Evolutionary conservation across 2,797 vertebrate genomes (phyloP), one percentile per base, ranked within the genome.

Genomic region (Sardinella longiceps): DNA sequence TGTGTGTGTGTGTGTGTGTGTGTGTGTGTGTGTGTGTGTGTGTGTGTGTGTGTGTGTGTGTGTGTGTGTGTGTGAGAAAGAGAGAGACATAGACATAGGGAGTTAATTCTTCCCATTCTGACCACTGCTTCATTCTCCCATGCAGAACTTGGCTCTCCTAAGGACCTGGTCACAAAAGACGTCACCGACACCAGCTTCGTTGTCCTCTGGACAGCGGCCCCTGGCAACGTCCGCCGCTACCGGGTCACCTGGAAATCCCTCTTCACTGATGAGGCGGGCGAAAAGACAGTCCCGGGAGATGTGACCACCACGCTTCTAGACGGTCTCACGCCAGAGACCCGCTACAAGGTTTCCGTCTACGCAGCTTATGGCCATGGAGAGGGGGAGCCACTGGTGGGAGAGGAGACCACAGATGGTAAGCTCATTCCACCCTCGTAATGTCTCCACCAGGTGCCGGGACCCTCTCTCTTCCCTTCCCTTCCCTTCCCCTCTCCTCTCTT

Each of bases 321-420:
- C 0, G 94, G 96, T 60, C 96, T 99, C 86, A 97, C 95, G 84
- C 97, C 97, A 14, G 98, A 99, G 90, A 99, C 98, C 53, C 98
- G 96, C 87, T 99, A 99, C 89, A 95, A 94, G 90, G 94, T 99
- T 92, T 97, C 96, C 46, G 96, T 99, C 81, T 96, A 95, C 63
- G 98, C 98, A 74, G 90, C 85, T 82, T 99, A 99, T 80, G 95
- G 94, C 90, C 96, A 92, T 3, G 97, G 98, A 87, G 97, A 98
- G 88, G 98, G 98, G 87, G 94, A 96, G 50, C 96, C 98, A 0
- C 90, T 99, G 86, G 93, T 90, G 84, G 96, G 96, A 94, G 96
- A 98, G 85, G 98, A 97, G 93, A 99, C 96, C 88, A 99, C 98
- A 85, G 97, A 98, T 87, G 93, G 98, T 99, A 94, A 94, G 95